phyloP scores from a whole-genome alignment of 2,797 vertebrate genomes.

The Poeciliopsis presidionis region DNA sequence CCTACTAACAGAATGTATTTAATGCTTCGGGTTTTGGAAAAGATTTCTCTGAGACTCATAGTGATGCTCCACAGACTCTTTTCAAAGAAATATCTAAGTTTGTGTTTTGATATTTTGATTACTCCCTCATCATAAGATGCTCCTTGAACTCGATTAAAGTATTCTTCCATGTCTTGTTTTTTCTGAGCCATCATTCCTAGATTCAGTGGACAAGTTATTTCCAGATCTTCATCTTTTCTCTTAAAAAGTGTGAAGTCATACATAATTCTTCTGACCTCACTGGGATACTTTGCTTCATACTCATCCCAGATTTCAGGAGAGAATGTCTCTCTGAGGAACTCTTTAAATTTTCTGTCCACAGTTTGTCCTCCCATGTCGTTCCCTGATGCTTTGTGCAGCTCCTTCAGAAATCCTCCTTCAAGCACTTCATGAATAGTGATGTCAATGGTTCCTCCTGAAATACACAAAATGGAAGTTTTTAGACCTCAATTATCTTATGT shows the following conservation, averaged over 20 bases:
- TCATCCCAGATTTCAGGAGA: accelerated
- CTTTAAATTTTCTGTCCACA: constrained; percentile 5
- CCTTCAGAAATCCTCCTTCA: neutral
- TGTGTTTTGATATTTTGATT: accelerated
- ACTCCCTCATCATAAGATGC: accelerated
- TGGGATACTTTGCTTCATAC: too few relatives aligned
- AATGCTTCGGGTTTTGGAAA: accelerated
- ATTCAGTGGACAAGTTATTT: accelerated
- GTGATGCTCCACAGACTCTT: constrained; percentile 10
- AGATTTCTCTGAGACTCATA: neutral
- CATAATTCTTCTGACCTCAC: neutral
- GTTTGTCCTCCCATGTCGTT: neutral
- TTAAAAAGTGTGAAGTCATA: accelerated
- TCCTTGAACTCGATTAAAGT: neutral
- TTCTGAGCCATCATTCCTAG: accelerated
- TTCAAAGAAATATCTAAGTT: neutral
- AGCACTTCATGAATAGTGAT: constrained; percentile 15
- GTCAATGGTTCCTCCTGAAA: constrained; percentile 13
- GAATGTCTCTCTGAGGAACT: constrained; percentile 11
- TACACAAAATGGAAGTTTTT: neutral
- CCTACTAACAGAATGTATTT: constrained; percentile 3
- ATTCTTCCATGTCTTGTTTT: accelerated
- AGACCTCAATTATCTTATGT: too few relatives aligned
- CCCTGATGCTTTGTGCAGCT: constrained; percentile 15
- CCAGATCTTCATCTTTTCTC: accelerated